phyloP scores from a whole-genome alignment of 2,888 invertebrate species.

The Amiota mariae region DNA sequence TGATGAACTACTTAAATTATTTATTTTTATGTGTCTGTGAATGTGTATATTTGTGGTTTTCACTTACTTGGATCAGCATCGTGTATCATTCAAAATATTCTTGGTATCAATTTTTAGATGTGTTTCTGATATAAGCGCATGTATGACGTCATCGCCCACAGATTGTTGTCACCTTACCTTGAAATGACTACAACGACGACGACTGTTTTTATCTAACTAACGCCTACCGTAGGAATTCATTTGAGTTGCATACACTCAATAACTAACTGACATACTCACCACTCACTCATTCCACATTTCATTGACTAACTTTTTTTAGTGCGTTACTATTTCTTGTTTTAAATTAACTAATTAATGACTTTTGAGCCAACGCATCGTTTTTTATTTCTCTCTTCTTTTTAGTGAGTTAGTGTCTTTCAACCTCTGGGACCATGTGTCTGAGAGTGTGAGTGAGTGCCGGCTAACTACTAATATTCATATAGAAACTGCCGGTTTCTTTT shows the following conservation, averaged over 20 bases:
- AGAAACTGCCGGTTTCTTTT: too few species aligned
- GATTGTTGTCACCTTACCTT: slow-evolving; percentile 36
- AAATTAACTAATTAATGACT: slow-evolving; percentile 51
- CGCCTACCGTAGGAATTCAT: slow-evolving; percentile 57
- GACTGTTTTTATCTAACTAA: slow-evolving; percentile 36
- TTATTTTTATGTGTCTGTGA: slow-evolving; percentile 15
- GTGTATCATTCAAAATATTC: slow-evolving; percentile 29
- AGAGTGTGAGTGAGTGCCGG: too few species aligned
- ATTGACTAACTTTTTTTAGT: slow-evolving; percentile 39
- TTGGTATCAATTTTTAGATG: background rate
- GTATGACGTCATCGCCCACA: slow-evolving; percentile 55
- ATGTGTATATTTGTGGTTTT: background rate
- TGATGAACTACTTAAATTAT: too few species aligned
- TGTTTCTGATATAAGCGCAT: slow-evolving; percentile 28
- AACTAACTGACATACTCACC: too few species aligned
- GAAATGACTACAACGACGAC: background rate
- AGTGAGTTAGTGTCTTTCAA: too few species aligned
- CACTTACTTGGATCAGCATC: slow-evolving; percentile 34
- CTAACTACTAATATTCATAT: too few species aligned
- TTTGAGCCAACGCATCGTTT: slow-evolving; percentile 26
- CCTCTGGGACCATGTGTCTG: too few species aligned
- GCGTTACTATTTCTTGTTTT: slow-evolving; percentile 47
- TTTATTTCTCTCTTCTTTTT: background rate
- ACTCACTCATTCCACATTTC: slow-evolving; percentile 35
- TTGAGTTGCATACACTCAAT: slow-evolving; percentile 31